phyloP scores from a whole-genome alignment of 2,113 vertebrate species.

The Xerus inauris region DNA sequence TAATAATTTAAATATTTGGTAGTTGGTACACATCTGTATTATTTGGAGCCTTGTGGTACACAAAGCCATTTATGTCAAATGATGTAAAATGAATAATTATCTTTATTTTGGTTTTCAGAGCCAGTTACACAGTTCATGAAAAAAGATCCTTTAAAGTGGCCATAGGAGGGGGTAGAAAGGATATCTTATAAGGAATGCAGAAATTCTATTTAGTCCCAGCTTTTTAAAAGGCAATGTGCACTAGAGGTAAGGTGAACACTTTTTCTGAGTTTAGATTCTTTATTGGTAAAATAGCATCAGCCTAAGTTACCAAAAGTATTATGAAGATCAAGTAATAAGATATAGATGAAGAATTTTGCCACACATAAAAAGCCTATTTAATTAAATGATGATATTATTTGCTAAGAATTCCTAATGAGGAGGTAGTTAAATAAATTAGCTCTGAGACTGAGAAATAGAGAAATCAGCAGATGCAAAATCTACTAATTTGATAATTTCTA shows the following conservation, averaged over 20 bases:
- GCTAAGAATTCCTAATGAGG: conserved; percentile 35
- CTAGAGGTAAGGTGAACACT: not conserved
- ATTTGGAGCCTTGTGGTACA: not conserved
- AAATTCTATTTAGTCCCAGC: not conserved
- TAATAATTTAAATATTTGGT: not conserved
- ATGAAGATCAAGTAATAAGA: not conserved
- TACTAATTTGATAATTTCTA: conserved; percentile 62
- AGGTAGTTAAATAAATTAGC: conserved; percentile 64
- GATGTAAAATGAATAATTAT: not conserved
- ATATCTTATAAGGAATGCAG: not conserved
- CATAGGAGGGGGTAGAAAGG: not conserved
- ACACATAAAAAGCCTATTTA: not conserved
- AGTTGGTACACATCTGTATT: not conserved
- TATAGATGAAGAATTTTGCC: conserved; percentile 31
- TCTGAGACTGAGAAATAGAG: conserved; percentile 48
- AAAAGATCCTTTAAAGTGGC: not conserved
- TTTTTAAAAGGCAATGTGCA: not conserved
- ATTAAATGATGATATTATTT: conserved; percentile 64
- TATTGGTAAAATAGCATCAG: not conserved
- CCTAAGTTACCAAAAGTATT: not conserved
- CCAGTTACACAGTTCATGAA: not conserved
- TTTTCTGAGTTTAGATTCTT: not conserved
- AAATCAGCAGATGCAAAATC: conserved; percentile 59
- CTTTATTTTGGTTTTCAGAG: not conserved
- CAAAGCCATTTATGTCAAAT: not conserved